Evolutionary conservation across 2,888 invertebrate species (phyloP), one percentile per base, ranked within the genome.

Genomic region (Agrochola macilenta): DNA sequence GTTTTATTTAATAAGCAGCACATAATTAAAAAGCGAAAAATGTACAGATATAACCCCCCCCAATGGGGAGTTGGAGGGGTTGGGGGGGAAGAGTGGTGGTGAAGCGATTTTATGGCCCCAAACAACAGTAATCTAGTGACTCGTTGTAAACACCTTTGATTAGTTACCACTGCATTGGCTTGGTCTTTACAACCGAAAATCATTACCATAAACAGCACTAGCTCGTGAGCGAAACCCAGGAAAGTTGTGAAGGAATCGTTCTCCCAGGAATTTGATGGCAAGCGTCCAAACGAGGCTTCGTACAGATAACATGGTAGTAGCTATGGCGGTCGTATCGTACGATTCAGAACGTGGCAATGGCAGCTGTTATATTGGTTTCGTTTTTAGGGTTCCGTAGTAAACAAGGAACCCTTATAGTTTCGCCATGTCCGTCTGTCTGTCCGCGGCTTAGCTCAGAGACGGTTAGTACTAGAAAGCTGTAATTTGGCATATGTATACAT

Each of bases 231-330:
- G 46, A 46, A 54, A 72, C 69, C 39, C 17, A 69, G 63, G 39
- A 39, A 35, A 69, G 58, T 79, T 71, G 17, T 17, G 20, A 75
- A 84, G 74, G 72, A 84, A 80, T 85, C 69, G 77, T 74, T 87
- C 71, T 84, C 81, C 60, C 68, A 77, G 86, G 84, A 82, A 76
- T 85, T 79, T 75, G 81, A 88, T 92, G 92, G 92, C 92, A 90
- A 77, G 79, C 86, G 85, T 91, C 92, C 91, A 93, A 92, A 90
- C 90, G 89, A 89, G 87, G 85, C 85, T 80, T 81, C 71, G 73
- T 72, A 76, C 78, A 39, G 69, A 79, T 84, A 75, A 75, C 57
- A 57, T 46, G 54, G 49, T 74, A 46, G 52, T 57, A 52, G 54
- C 58, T 54, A 64, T 64, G 43, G 58, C 17, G 49, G 35, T 54